Conservation (phyloP, 2,888 invertebrate genomes). For the Petrolisthes manimaculis region DNA sequence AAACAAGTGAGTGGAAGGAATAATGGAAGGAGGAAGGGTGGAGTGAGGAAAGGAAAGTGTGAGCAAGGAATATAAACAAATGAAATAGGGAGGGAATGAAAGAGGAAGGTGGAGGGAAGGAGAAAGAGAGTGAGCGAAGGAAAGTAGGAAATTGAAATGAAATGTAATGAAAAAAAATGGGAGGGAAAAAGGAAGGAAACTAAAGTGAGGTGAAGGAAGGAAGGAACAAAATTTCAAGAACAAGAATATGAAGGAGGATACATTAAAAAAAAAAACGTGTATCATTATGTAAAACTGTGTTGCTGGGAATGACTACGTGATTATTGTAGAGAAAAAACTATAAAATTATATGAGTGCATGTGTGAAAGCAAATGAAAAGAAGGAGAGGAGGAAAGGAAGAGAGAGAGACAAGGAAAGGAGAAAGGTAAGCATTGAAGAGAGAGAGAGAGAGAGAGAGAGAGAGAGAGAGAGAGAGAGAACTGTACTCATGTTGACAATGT, state of each 20-base stretch:
- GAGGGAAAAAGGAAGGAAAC: neutral
- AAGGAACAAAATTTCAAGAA: neutral
- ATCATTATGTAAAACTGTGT: no score
- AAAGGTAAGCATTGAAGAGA: neutral
- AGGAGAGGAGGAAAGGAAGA: neutral
- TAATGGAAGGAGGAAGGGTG: neutral
- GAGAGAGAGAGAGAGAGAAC: no score
- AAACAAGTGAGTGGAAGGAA: neutral
- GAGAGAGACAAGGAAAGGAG: slow-evolving; percentile 3
- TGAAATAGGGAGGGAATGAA: neutral
- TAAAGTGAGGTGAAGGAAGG: neutral
- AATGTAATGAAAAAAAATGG: neutral
- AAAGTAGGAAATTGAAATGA: neutral
- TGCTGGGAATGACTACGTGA: no score
- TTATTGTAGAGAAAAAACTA: no score
- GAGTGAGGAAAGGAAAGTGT: neutral
- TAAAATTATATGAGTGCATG: neutral
- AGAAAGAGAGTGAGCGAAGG: neutral
- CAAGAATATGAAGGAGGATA: no score
- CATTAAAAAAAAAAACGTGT: no score
- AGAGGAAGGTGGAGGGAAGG: neutral
- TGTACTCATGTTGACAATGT: neutral
- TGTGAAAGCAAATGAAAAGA: neutral
- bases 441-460: no score
- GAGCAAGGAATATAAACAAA: neutral